These are phyloP conservation scores for Artibeus jamaicensis DNA, from an alignment of 2,797 vertebrate species.

Conservation along the genomic window DNA sequence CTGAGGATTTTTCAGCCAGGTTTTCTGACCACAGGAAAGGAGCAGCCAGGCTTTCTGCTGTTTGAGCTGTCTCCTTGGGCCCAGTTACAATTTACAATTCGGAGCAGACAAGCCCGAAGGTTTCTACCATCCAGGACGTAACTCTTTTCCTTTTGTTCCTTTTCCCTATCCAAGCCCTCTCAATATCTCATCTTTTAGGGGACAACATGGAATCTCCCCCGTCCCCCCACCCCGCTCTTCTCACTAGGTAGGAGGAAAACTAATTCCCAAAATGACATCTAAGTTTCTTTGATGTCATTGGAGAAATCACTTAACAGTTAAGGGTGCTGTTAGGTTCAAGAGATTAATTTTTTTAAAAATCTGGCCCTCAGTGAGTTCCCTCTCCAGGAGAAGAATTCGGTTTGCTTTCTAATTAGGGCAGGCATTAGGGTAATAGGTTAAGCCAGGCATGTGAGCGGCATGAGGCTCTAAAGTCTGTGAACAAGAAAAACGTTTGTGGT, in stretches of 20 bases:
- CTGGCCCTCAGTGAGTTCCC: neutral
- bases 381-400: neutral
- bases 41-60: neutral
- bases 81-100: neutral
- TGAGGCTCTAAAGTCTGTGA: neutral
- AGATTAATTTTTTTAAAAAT: neutral
- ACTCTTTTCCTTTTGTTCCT: neutral
- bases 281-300: slow-evolving; percentile 11
- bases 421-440: neutral
- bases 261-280: neutral
- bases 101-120: neutral
- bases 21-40: neutral
- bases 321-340: neutral
- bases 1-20: neutral
- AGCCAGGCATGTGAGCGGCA: neutral
- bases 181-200: neutral
- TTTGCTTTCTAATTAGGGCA: neutral
- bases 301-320: slow-evolving; percentile 22
- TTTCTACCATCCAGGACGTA: neutral
- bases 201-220: too few species aligned
- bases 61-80: neutral
- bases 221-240: neutral
- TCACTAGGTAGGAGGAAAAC: neutral
- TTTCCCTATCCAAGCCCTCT: neutral
- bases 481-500: neutral